Percentiles rank a stretch among this genome's conserved stretches.
phyloP scores from a whole-genome alignment of 2,888 invertebrate genomes.

The Epistrophe grossulariae region DNA sequence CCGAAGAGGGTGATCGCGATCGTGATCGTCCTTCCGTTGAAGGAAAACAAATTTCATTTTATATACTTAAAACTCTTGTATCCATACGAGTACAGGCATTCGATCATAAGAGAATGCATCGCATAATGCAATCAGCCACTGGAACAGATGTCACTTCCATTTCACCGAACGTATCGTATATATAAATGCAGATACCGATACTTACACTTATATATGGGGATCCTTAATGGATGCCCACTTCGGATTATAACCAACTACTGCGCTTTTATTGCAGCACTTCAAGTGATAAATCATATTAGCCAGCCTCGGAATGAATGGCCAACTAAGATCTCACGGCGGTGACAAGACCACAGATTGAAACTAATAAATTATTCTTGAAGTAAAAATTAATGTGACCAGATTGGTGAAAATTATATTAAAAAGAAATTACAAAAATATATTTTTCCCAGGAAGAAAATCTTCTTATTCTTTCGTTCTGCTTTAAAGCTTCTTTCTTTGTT shows the following conservation, averaged over 20 bases:
- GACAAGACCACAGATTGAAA: slow-evolving; percentile 74
- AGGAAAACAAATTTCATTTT: slow-evolving; percentile 28
- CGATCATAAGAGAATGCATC: slow-evolving; percentile 34
- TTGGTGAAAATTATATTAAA: not conserved
- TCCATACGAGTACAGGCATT: slow-evolving; percentile 8
- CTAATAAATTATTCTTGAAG: slow-evolving; percentile 66
- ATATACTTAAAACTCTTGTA: not conserved
- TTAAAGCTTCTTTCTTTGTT: too few species aligned
- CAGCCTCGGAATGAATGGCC: slow-evolving; percentile 60
- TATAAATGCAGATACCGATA: not conserved
- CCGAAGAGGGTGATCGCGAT: slow-evolving; percentile 53
- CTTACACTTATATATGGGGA: slow-evolving; percentile 31
- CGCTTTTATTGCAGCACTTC: slow-evolving; percentile 70
- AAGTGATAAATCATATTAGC: slow-evolving; percentile 75
- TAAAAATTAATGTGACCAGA: slow-evolving; percentile 13
- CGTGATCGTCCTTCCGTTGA: slow-evolving; percentile 50
- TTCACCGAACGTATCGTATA: not conserved
- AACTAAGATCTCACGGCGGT: slow-evolving; percentile 75
- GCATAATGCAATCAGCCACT: slow-evolving; percentile 43
- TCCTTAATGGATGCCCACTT: slow-evolving; percentile 70
- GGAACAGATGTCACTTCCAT: slow-evolving; percentile 64
- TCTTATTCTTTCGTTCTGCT: too few species aligned
- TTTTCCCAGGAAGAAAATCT: not conserved
- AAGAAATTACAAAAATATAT: not conserved
- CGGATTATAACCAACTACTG: slow-evolving; percentile 71